Base-by-base conservation (phyloP, 2,888 invertebrate genomes). In the Lepidocyrtinus sp. region DNA sequence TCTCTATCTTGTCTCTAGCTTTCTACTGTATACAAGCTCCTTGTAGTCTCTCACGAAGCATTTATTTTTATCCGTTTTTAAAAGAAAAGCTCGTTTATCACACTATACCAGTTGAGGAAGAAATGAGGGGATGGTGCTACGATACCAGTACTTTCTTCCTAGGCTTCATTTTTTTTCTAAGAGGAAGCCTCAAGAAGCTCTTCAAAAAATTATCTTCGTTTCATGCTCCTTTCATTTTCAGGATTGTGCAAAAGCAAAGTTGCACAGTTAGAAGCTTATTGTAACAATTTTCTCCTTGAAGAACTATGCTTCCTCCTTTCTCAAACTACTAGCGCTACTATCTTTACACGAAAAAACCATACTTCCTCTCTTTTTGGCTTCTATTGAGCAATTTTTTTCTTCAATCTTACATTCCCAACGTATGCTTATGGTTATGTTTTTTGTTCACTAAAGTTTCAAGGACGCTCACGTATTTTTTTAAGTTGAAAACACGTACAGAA, bases 141-240 rank as follows among this genome's bases (percentile, higher is more conserved):
- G 36, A 36, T 7, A 50, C 12, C n/a, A 50, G 50, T 17, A 50
- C 50, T 50, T 50, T 50, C 50, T 50, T 50, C 50, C 1, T 7
- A 1, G 50, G 50, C 17, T 12, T 17, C 67, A 19, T 36, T 22
- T 36, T 7, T 24, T 67, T 50, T 17, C 25, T 50, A 22, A 19
- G 74, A 68, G 63, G 26, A 64, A 70, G 25, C 24, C 36, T 65
- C 26, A 70, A 76, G 71, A 71, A 70, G 76, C 76, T 76, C 76
- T 65, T 76, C 59, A 75, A 76, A 76, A 76, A 76, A 76, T 76
- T 76, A 76, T 76, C 76, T 76, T 76, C 76, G 76, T 71, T 76
- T 70, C 76, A 76, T 71, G 70, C 65, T 65, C 69, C 71, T 76
- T 76, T 76, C 76, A 76, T 76, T 76, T 76, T 65, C 71, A 76